Conservation (phyloP, 2,113 vertebrate genomes). For the Heterotilapia buettikoferi region DNA sequence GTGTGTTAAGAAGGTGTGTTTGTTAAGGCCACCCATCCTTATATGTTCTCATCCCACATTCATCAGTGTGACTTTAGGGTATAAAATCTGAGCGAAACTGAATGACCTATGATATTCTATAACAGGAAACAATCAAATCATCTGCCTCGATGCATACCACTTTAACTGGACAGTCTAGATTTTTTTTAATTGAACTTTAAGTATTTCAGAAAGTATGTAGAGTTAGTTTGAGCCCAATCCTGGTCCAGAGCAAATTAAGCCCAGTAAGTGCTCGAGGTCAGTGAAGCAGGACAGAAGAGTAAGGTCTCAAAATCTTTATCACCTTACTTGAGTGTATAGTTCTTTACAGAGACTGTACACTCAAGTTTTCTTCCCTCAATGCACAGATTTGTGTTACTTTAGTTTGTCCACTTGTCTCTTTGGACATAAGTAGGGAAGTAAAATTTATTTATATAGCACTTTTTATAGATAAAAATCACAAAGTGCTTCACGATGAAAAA, state of each 20-base stretch:
- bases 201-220: not conserved
- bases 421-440: not conserved
- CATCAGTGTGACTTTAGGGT: not conserved
- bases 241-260: not conserved
- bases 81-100: not conserved
- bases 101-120: not conserved
- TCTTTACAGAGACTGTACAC: not conserved
- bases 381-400: not conserved
- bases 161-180: not conserved
- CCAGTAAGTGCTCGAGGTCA: not conserved
- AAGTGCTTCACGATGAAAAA: not conserved
- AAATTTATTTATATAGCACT: not conserved
- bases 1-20: not conserved
- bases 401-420: not conserved
- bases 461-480: not conserved
- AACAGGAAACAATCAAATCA: not conserved
- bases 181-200: not conserved
- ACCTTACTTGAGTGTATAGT: not conserved
- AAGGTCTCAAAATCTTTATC: not conserved
- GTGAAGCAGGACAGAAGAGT: constrained; percentile 11
- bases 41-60: not conserved
- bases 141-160: not conserved
- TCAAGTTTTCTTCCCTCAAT: not conserved
- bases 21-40: not conserved
- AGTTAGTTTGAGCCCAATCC: not conserved